Conservation (phyloP, 2,888 invertebrate species). For the Tetramorium bicarinatum region DNA sequence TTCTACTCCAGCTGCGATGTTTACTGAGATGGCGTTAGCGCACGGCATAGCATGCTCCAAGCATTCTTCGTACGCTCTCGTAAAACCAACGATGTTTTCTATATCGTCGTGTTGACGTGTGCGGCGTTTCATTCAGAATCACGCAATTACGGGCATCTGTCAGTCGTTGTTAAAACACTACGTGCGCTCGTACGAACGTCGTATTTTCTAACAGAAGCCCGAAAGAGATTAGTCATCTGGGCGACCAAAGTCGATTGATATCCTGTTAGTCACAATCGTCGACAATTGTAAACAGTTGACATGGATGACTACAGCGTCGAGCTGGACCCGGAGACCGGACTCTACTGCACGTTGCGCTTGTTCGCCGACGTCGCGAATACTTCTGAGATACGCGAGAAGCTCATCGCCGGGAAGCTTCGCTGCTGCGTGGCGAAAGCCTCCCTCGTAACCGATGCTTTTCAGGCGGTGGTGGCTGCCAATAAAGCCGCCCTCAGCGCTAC, state of each 20-base stretch:
- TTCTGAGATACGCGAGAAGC: constrained; percentile 87
- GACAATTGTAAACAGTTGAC: neutral
- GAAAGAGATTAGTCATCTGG: neutral
- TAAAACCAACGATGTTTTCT: neutral
- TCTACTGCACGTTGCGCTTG: constrained; percentile 87
- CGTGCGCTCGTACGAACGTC: neutral
- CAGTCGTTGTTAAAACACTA: neutral
- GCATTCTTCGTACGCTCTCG: neutral
- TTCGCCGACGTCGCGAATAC: constrained; percentile 89
- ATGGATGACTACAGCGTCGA: constrained; percentile 74
- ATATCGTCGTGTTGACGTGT: neutral
- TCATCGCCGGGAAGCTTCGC: constrained; percentile 88
- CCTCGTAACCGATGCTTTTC: constrained; percentile 89
- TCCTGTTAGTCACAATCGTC: neutral
- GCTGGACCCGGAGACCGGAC: constrained; percentile 87
- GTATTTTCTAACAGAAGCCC: neutral
- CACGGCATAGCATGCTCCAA: neutral
- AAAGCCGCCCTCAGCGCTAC: constrained; percentile 88
- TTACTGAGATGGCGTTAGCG: neutral
- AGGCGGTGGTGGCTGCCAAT: constrained; percentile 90
- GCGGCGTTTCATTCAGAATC: neutral
- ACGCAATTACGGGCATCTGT: neutral
- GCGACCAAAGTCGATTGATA: neutral
- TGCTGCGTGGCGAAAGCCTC: constrained; percentile 90
- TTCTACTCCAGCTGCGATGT: neutral